Evolutionary conservation across 2,113 vertebrate genomes (phyloP), one percentile per base, ranked within the genome.

Genomic region (Cinclus cinclus): DNA sequence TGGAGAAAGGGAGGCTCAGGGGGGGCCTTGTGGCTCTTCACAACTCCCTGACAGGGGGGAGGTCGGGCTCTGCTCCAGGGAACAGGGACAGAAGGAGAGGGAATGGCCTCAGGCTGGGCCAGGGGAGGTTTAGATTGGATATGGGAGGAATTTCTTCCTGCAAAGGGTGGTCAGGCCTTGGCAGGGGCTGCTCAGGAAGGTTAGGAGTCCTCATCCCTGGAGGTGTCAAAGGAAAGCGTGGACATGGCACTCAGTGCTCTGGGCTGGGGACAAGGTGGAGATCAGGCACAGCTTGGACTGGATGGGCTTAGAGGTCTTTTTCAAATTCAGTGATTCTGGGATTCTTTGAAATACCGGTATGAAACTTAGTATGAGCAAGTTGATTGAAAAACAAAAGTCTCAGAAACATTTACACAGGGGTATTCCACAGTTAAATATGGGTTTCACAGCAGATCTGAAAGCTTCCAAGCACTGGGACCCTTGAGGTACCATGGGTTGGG

Each of bases 141-240:
- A 35, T 0, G 58, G 35, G 0, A 58, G 35, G 25, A 76, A 49
- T 76, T 85, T 35, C 70, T 0, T 1, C 24, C 1, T 58, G 20
- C 42, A 58, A 65, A 13, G 35, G 18, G 49, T 18, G 33, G 1
- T 28, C 41, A 28, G 11, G 30, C 30, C 1, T 13, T 49, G 42
- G 30, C 0, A 33, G 49, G 33, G 13, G 11, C 28, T 65, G 30
- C 10, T 13, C 21, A 28, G 24, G 31, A 20, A 58, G 24, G 35
- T 49, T 13, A 41, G 42, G 35, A 67, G 42, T 58, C 0, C 35
- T 10, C 20, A 9, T 16, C 20, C 30, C 52, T 30, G 9, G 35
- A 49, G 42, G 21, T 5, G 24, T 2, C 35, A 20, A 42, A 11
- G 30, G 24, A 85, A 56, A 19, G 10, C 0, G 19, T 20, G 30